Evolutionary conservation across 2,888 invertebrate species (phyloP), one percentile per base, ranked within the genome.

Genomic region (Eudasyphora cyanicolor): DNA sequence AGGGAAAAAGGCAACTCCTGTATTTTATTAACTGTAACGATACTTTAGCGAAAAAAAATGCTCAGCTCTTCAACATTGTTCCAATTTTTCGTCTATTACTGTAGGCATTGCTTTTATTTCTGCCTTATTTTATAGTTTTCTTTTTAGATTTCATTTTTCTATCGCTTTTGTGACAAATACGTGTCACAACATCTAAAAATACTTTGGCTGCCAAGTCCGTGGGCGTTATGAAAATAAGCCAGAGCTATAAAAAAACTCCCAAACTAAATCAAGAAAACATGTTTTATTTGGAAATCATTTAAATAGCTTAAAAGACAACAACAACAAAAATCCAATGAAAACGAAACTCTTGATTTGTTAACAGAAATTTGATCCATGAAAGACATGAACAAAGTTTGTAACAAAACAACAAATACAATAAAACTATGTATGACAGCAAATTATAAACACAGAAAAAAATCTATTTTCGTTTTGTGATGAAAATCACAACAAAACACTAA

Each of bases 231-330:
- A 2, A n/a, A 45, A 45, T 1, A n/a, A 1, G n/a, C 12, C 6
- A 12, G 12, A 27, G 10, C 57, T 14, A 57, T 57, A 24, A 57
- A n/a, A n/a, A 51, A 51, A 57, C 24, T 12, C 10, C n/a, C 27
- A 12, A 57, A 57, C 24, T 27, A 57, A 51, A 35, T 17, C 27
- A 75, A 78, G 8, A 21, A 19, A 74, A 71, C 67, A 51, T 29
- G 60, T 79, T 79, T 69, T 21, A 35, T 32, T 69, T 60, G 57
- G 54, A 76, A 67, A 45, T 45, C 64, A 49, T 69, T 69, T 29
- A 69, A 69, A 49, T 57, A 57, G 19, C 45, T 49, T 17, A 38
- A 69, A 42, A 2, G 35, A 62, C 62, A 67, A 24, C 38, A 38
- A 42, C 24, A 24, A 42, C 38, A 19, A 29, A 60, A 27, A 14